Percentiles rank a stretch among this genome's conserved stretches.
phyloP scores from a whole-genome alignment of 2,888 invertebrate species.

The Cepaea hortensis region DNA sequence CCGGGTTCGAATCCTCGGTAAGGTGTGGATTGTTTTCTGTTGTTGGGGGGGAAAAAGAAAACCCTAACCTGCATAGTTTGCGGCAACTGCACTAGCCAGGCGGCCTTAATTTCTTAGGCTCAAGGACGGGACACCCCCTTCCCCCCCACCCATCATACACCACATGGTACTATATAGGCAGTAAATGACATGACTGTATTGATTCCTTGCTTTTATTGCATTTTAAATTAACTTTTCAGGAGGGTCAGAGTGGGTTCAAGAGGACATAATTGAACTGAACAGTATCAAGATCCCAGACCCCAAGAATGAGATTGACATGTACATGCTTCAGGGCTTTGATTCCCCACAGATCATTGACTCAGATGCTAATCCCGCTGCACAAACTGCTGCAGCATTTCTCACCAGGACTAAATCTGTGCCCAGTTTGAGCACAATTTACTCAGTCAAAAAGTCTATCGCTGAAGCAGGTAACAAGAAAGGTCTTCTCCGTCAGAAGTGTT shows the following conservation, averaged over 20 bases:
- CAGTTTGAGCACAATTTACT: conserved; percentile 72
- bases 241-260: conserved; percentile 90
- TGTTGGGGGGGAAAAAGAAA: too few relatives aligned
- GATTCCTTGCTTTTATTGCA: too few relatives aligned
- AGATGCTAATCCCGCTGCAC: conserved; percentile 24
- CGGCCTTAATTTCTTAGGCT: too few relatives aligned
- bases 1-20: too few relatives aligned
- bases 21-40: too few relatives aligned
- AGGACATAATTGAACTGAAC: conserved; percentile 94
- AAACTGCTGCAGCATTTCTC: conserved; percentile 57
- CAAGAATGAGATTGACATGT: conserved; percentile 72
- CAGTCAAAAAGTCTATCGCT: conserved; percentile 60
- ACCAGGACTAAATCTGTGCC: conserved; percentile 69
- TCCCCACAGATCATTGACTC: conserved; percentile 17
- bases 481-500: conserved; percentile 72
- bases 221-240: conserved; percentile 79
- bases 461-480: conserved; percentile 61
- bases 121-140: too few relatives aligned
- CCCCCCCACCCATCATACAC: too few relatives aligned
- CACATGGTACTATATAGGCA: too few relatives aligned
- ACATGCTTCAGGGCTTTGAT: conserved; percentile 49
- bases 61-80: too few relatives aligned
- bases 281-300: conserved; percentile 86
- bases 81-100: too few relatives aligned
- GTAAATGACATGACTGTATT: too few relatives aligned